Base-by-base conservation (phyloP, 2,888 invertebrate genomes). In the Tethea ocularis region DNA sequence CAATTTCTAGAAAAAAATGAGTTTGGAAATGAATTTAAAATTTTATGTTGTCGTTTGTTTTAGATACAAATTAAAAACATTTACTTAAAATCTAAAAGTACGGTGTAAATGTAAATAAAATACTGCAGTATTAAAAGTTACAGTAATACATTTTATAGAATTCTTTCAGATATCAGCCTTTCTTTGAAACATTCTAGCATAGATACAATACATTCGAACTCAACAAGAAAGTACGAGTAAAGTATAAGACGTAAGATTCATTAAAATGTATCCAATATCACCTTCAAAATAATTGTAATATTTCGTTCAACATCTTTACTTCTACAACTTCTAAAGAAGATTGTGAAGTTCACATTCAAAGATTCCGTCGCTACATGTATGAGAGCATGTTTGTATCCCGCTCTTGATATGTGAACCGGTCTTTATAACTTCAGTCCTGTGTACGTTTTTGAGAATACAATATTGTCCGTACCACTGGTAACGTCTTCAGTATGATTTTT, bases 391-490 rank as follows among this genome's bases (percentile, higher is more conserved):
- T 46, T 46, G 46, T n/a, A 20, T 46, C 46, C 20, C 46, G 46
- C 61, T 58, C 52, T 62, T 67, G 62, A 64, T 65, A 62, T 57
- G 63, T 63, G 60, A 59, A 56, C 61, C 55, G 57, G 57, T 55
- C 52, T 24, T 46, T 46, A 46, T n/a, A 38, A 10, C 46, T 46
- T 10, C 46, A 46, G 29, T 29, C 22, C 53, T 55, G 26, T 59
- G 46, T 61, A 51, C 57, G 57, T 64, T 66, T 66, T 61, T 55
- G 57, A 56, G 61, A 60, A 66, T 67, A 69, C 61, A 63, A 69
- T 58, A 61, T 56, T 52, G 58, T 36, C n/a, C 46, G 53, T 65
- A 66, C 66, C 59, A 57, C 22, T 33, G 52, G 23, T 59, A 53
- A 7, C 13, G 29, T 26, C 7, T 36, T 38, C n/a, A 57, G 52